A percentile compares a stretch with the other conserved stretches of the same genome.
These are phyloP conservation scores for Hippocampus mohnikei DNA, from an alignment of 2,113 vertebrate species.

Conservation along the genomic window DNA sequence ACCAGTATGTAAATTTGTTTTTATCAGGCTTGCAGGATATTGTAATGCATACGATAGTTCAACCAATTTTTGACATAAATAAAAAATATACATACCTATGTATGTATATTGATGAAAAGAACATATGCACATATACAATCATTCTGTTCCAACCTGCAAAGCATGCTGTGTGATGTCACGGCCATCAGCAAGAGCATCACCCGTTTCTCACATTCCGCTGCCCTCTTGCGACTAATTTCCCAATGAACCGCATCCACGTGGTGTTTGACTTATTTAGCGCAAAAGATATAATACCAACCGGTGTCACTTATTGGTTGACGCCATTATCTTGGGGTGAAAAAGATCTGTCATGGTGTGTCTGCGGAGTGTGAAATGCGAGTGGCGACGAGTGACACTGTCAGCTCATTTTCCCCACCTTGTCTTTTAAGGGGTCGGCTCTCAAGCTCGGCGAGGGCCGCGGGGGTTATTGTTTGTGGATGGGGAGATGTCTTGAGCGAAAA, in stretches of 20 bases:
- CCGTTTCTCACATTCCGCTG: conserved; percentile 23
- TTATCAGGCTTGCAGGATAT: too few relatives aligned
- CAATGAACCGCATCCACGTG: conserved; percentile 33
- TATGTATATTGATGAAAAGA: too few relatives aligned
- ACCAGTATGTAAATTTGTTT: too few relatives aligned
- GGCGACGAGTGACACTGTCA: conserved; percentile 65
- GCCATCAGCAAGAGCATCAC: conserved; percentile 29
- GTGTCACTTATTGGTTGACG: conserved; percentile 35
- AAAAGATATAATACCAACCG: neutral
- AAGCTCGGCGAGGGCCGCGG: conserved; percentile 36
- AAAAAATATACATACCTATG: too few relatives aligned
- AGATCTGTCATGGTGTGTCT: conserved; percentile 43
- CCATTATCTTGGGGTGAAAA: conserved; percentile 49
- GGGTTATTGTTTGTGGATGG: conserved; percentile 61
- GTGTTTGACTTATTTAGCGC: conserved; percentile 62
- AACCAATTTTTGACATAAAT: too few relatives aligned
- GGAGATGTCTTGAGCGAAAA: conserved; percentile 62
- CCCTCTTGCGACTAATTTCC: conserved; percentile 58
- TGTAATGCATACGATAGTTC: too few relatives aligned
- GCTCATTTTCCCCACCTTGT: conserved; percentile 66
- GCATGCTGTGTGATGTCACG: neutral
- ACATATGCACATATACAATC: too few relatives aligned
- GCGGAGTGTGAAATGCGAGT: conserved; percentile 67
- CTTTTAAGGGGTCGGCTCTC: conserved; percentile 53
- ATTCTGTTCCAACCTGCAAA: neutral